Evolutionary conservation across 2,113 vertebrate species (phyloP), one percentile per base, ranked within the genome.

Genomic region (Pica pica): DNA sequence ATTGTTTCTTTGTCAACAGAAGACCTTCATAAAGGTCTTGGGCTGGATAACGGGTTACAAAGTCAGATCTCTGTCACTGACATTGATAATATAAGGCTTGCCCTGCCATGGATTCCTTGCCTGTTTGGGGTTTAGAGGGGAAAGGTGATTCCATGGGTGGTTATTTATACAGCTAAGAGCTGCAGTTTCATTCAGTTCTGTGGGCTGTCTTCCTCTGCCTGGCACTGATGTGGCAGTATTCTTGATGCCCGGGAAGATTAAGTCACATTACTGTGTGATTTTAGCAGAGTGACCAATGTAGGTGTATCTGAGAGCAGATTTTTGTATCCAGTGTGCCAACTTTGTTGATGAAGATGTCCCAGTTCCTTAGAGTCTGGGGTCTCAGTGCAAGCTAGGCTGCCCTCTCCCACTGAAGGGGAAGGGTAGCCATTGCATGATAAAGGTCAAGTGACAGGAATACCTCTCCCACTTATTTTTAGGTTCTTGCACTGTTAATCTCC

Each of bases 341-440:
- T 87, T 81, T 33, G 2, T 60, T 67, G 37, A 24, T 21, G n/a
- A 26, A 93, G 31, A 8, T 26, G n/a, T 26, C 10, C 4, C 28
- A 65, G 5, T 10, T 77, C 41, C 31, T 24, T 28, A 12, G 18
- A 61, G 26, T 27, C 33, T 44, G 27, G 50, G n/a, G 6, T 37
- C 16, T 41, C 2, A 1, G 30, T n/a, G 37, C 0, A 2, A 71
- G 17, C 56, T 39, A 52, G 39, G 33, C 23, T 74, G 21, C 15
- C 9, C 19, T 42, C 13, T 57, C 47, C 9, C 17, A 30, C 11
- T 6, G 4, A 1, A 2, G 15, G 27, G 8, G 3, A 69, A 68
- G 52, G 42, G 70, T 19, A 81, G 24, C 15, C 31, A 68, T 20
- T 2, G 0, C n/a, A 69, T 57, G 26, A 21, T 17, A 26, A 79